Evolutionary conservation across 2,888 invertebrate species (phyloP), one percentile per base, ranked within the genome.

Genomic region (Saturnia japonica): DNA sequence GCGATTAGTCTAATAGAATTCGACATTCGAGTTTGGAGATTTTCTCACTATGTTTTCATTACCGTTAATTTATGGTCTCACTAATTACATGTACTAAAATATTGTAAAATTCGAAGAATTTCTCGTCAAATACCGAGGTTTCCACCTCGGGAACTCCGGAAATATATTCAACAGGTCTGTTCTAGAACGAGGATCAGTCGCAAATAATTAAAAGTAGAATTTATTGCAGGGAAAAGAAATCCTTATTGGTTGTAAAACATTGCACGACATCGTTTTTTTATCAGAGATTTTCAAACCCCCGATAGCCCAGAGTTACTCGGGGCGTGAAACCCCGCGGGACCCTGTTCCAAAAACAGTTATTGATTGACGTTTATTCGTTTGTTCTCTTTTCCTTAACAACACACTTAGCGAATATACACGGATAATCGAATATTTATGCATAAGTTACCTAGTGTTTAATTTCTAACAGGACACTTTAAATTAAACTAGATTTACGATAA

Each of bases 361-460:
- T 72, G 75, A 73, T 68, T 79, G 77, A 78, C 76, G 68, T 80
- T 79, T 78, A 79, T 83, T 77, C 75, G 75, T 76, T 77, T 76
- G 74, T 72, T 73, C 74, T 76, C 64, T 75, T 75, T 69, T 70
- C 69, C 70, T 76, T 72, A 73, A 69, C 76, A 16, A 47, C 16
- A 47, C 19, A 0, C 45, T n/a, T n/a, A n/a, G n/a, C n/a, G n/a
- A 45, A 45, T 1, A 14, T 47, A 47, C 19, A 16, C 16, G 19
- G 45, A 47, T 47, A 4, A 47, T 47, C 19, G 1, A 16, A 47
- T n/a, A n/a, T n/a, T n/a, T n/a, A n/a, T n/a, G n/a, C n/a, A n/a
- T n/a, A n/a, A n/a, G n/a, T n/a, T 34, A 34, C 34, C 6, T 34
- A 34, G 34, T 34, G 34, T 34, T 34, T 34, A 34, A 34, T 34